A percentile compares a stretch with the other conserved stretches of the same genome.
Evolutionary conservation across 2,113 vertebrate genomes (phyloP).

Genomic region (Periophthalmus modestus): DNA sequence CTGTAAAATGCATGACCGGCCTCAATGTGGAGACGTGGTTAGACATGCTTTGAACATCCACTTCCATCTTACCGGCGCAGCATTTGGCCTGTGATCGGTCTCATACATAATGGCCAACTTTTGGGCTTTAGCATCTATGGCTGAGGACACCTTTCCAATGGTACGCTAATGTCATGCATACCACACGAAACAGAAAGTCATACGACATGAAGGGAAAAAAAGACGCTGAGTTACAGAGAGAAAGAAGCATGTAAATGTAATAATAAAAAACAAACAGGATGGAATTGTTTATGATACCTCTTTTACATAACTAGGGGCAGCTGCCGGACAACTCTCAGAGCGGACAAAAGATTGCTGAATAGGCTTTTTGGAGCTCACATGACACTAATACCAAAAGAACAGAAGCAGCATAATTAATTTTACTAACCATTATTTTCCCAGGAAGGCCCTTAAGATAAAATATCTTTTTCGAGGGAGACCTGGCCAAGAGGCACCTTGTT

Average conservation of each 20-base stretch:
- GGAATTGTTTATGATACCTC: conserved; percentile 63
- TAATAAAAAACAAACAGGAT: background rate
- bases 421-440: too few relatives aligned
- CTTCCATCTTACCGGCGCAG: conserved; percentile 86
- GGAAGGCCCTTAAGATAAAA: too few relatives aligned
- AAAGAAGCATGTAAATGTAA: conserved; percentile 12
- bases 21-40: background rate
- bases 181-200: conserved; percentile 18
- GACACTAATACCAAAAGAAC: conserved; percentile 56
- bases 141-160: conserved; percentile 89
- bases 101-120: conserved; percentile 92
- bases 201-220: background rate
- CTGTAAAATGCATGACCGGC: background rate
- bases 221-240: conserved; percentile 9
- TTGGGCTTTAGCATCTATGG: conserved; percentile 91
- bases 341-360: conserved; percentile 28
- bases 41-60: background rate
- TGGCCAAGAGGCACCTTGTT: too few relatives aligned
- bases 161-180: conserved; percentile 81
- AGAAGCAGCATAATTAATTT: conserved; percentile 1
- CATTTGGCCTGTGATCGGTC: conserved; percentile 92
- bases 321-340: conserved; percentile 63
- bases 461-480: too few relatives aligned
- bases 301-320: conserved; percentile 61
- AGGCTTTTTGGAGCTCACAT: conserved; percentile 27